Percentiles rank a stretch among this genome's conserved stretches.
Evolutionary conservation across 1,140 invertebrate species (phyloP).

Genomic region (Diachasmimorpha longicaudata): DNA sequence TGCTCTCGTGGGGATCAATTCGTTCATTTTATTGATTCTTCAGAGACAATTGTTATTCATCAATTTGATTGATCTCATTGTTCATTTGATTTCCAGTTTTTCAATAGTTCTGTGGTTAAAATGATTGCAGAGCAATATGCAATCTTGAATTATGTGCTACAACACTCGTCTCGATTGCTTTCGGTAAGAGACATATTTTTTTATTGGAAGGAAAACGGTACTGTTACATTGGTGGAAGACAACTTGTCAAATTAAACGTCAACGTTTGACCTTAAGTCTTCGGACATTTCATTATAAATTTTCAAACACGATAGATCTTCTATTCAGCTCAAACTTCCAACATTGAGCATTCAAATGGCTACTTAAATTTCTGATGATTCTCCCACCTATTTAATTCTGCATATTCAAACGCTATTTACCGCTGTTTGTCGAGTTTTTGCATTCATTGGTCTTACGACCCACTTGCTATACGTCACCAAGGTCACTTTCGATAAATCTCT

Average conservation of each 20-base stretch:
- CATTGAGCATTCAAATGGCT: too few species aligned
- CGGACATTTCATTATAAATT: too few species aligned
- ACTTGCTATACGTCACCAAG: not conserved
- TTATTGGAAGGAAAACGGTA: not conserved
- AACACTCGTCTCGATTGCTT: conserved; percentile 54
- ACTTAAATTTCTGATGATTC: too few species aligned
- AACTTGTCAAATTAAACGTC: not conserved
- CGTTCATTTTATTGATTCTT: not conserved
- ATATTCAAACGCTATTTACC: not conserved
- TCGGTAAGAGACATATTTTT: conserved; percentile 45
- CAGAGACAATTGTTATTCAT: too few species aligned
- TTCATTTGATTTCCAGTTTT: not conserved
- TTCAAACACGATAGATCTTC: too few species aligned
- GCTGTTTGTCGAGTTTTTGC: not conserved
- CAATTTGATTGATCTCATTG: too few species aligned
- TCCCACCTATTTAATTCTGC: not conserved
- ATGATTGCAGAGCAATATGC: conserved; percentile 45
- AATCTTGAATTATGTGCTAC: conserved; percentile 55
- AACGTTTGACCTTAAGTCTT: too few species aligned
- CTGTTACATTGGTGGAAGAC: too few species aligned
- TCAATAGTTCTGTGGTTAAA: not conserved
- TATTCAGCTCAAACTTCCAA: too few species aligned
- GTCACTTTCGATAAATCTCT: not conserved
- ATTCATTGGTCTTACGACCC: not conserved
- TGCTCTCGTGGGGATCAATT: not conserved